phyloP scores from a whole-genome alignment of 1,140 invertebrate genomes.

The Doryteuthis pealeii region DNA sequence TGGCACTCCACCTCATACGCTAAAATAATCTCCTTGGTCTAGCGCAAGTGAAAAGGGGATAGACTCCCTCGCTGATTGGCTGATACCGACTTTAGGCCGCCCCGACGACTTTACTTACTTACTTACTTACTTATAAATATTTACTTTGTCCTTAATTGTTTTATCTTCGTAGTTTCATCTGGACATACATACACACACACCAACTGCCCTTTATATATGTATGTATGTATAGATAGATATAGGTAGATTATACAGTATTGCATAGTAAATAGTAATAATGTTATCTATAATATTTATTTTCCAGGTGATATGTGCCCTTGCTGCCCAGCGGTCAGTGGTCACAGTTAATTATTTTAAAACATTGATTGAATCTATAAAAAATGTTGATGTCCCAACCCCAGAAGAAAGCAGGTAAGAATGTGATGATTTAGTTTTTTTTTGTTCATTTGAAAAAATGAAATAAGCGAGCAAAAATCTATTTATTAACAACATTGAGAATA shows the following conservation, averaged over 20 bases:
- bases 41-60: too few relatives aligned
- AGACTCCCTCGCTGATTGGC: too few relatives aligned
- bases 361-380: constrained; percentile 29
- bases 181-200: neutral
- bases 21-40: too few relatives aligned
- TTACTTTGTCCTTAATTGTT: too few relatives aligned
- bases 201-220: neutral
- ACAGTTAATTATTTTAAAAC: constrained; percentile 62
- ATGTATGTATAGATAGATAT: neutral
- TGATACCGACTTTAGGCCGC: too few relatives aligned
- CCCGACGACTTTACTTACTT: too few relatives aligned
- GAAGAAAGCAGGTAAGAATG: neutral
- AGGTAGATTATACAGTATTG: neutral
- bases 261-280: neutral
- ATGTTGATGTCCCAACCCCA: neutral
- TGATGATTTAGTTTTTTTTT: neutral
- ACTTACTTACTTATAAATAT: too few relatives aligned
- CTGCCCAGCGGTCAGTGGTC: constrained; percentile 68
- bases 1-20: too few relatives aligned
- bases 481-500: neutral
- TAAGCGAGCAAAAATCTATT: neutral
- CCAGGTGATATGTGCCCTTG: constrained; percentile 67
- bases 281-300: constrained; percentile 8
- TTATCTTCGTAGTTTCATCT: too few relatives aligned
- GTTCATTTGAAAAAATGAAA: neutral